Conservation (phyloP, 2,888 invertebrate genomes). For the Polymixis flavicincta region DNA sequence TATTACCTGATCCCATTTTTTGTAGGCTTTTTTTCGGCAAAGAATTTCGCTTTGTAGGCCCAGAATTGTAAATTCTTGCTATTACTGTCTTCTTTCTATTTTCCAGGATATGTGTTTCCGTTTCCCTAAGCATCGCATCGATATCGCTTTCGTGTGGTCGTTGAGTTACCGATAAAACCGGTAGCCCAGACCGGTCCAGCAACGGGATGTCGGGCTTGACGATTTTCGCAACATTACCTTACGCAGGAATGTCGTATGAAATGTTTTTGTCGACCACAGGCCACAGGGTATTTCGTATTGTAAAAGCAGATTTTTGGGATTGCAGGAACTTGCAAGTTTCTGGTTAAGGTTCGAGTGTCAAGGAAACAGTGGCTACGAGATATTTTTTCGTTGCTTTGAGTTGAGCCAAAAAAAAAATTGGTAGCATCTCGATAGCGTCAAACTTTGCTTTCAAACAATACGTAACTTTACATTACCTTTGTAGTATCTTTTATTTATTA, state of each 20-base stretch:
- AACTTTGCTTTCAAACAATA: background rate
- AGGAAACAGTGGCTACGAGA: background rate
- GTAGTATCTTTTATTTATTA: too few relatives aligned
- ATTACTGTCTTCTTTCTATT: conserved; percentile 61
- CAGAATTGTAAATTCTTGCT: conserved; percentile 12
- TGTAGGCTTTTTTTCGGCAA: background rate
- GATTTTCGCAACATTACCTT: conserved; percentile 66
- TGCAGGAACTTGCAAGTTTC: conserved; percentile 41
- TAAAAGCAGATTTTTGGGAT: conserved; percentile 41
- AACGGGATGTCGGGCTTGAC: conserved; percentile 59
- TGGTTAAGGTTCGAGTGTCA: background rate
- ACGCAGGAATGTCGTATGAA: conserved; percentile 55
- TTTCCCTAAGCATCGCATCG: conserved; percentile 74
- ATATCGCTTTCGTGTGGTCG: conserved; percentile 69
- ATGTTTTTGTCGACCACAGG: conserved; percentile 48
- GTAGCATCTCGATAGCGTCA: background rate
- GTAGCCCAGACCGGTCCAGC: conserved; percentile 62
- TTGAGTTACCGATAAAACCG: conserved; percentile 61
- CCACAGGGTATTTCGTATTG: conserved; percentile 26
- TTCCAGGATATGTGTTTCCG: conserved; percentile 80
- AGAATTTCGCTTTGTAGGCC: background rate
- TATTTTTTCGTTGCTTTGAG: background rate
- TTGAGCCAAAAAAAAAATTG: background rate
- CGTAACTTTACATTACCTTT: background rate
- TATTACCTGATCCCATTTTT: conserved; percentile 8